Evolutionary conservation across 1,140 invertebrate genomes (phyloP), one percentile per base, ranked within the genome.

Genomic region (Danaus plexippus): DNA sequence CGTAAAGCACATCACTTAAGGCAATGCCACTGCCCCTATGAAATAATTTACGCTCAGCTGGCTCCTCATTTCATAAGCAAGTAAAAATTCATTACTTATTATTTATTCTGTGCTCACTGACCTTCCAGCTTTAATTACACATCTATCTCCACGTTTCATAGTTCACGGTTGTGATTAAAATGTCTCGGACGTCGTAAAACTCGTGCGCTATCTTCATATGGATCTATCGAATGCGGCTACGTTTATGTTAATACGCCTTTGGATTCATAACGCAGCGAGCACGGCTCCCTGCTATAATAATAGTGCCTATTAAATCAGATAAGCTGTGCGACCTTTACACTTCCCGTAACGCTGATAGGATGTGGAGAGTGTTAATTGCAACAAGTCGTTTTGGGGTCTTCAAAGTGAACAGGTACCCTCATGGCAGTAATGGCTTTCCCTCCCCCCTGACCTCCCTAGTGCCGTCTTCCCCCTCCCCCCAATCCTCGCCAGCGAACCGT

Each of bases 161-260:
- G 83, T 86, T 86, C 83, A 86, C 83, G 80, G 83, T 73, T 80
- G 68, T 81, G 77, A 83, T 83, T 82, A 85, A 77, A 81, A 75
- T 77, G 76, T 82, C 77, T 80, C 62, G 70, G 51, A 50, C 48
- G 69, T 73, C 72, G 62, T 79, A 75, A 77, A 78, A 74, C 68
- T 77, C 74, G 67, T 67, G 61, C 60, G 54, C 64, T 78, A 81
- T 82, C 78, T 60, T 42, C 12, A 41, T 48, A 51, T 43, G 48
- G 62, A 83, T 84, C 80, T 80, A 66, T 71, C 60, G 66, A 55
- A 58, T 65, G 52, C 55, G 59, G 63, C 65, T 68, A 59, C 40
- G 58, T 69, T 74, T 75, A 82, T 77, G 75, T 73, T 81, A 82
- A 82, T 81, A 69, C 64, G 65, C 55, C 62, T 77, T 78, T 77